These are phyloP conservation scores for Pelosia muscerda DNA, from an alignment of 2,888 invertebrate genomes.

Conservation along the genomic window DNA sequence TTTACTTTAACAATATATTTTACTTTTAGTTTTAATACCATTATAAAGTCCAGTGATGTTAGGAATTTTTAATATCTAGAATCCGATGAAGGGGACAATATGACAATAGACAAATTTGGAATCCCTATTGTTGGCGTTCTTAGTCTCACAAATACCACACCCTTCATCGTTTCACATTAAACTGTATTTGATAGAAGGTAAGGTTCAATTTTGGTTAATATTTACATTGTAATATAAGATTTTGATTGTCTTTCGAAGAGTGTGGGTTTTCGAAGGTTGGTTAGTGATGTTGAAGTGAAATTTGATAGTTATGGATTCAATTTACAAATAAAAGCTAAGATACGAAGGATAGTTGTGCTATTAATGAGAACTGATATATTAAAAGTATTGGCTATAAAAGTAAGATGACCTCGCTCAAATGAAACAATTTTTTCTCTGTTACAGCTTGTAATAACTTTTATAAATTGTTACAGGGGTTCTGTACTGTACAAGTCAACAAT, in stretches of 20 bases:
- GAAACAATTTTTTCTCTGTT: too few species aligned
- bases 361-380: background rate
- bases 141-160: conserved; percentile 36
- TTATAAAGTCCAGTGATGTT: conserved; percentile 52
- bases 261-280: conserved; percentile 28
- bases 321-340: conserved; percentile 34
- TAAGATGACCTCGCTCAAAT: too few species aligned
- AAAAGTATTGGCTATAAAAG: too few species aligned
- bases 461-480: too few species aligned
- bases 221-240: conserved; percentile 24
- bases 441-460: too few species aligned
- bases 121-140: conserved; percentile 70
- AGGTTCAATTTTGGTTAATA: conserved; percentile 21
- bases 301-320: conserved; percentile 26
- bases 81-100: conserved; percentile 57
- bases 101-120: conserved; percentile 69
- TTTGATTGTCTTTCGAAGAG: conserved; percentile 32
- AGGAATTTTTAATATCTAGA: conserved; percentile 75
- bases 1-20: conserved; percentile 30
- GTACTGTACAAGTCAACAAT: too few species aligned
- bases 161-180: background rate
- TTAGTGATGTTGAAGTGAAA: conserved; percentile 41
- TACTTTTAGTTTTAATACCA: conserved; percentile 46
- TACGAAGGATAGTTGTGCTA: background rate
- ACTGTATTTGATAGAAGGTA: conserved; percentile 17